A percentile compares a stretch with the other conserved stretches of the same genome.
Conservation (phyloP, 1,140 invertebrate species). For the Pectinophora gossypiella region DNA sequence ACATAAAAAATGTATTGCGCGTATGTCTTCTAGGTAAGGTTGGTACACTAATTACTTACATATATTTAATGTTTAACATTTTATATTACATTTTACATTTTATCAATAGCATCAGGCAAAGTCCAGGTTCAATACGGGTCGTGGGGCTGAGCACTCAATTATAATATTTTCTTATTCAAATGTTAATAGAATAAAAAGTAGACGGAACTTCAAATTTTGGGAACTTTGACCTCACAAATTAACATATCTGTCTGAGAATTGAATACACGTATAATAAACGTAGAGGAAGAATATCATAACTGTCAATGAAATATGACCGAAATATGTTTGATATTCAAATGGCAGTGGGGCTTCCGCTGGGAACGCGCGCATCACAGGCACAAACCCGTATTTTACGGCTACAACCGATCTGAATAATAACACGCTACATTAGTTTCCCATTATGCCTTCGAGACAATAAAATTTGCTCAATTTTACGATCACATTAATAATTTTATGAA, state of each 20-base stretch:
- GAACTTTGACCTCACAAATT: slow-evolving; percentile 33
- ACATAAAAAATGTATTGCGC: slow-evolving; percentile 24
- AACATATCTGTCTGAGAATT: slow-evolving; percentile 48
- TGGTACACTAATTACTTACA: too few species aligned
- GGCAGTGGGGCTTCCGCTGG: slow-evolving; percentile 62
- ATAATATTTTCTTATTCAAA: slow-evolving; percentile 19
- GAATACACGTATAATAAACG: slow-evolving; percentile 54
- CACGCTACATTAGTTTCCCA: slow-evolving; percentile 75
- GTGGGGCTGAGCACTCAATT: too few species aligned
- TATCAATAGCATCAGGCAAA: too few species aligned
- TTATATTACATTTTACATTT: background rate
- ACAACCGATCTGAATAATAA: slow-evolving; percentile 73
- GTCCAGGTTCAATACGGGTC: too few species aligned
- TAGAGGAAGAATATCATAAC: slow-evolving; percentile 72
- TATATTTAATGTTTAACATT: too few species aligned
- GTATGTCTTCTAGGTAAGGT: too few species aligned
- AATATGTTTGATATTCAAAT: slow-evolving; percentile 73
- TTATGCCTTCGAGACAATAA: slow-evolving; percentile 74
- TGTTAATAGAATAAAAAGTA: slow-evolving; percentile 2
- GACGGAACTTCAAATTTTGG: slow-evolving; percentile 4
- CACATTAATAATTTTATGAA: slow-evolving; percentile 76
- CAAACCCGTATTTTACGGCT: slow-evolving; percentile 69
- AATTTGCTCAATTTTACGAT: slow-evolving; percentile 75
- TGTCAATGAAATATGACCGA: slow-evolving; percentile 68
- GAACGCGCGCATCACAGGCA: slow-evolving; percentile 35